These are phyloP conservation scores for Drosophila picticornis DNA, from an alignment of 2,888 invertebrate species.

Conservation along the genomic window DNA sequence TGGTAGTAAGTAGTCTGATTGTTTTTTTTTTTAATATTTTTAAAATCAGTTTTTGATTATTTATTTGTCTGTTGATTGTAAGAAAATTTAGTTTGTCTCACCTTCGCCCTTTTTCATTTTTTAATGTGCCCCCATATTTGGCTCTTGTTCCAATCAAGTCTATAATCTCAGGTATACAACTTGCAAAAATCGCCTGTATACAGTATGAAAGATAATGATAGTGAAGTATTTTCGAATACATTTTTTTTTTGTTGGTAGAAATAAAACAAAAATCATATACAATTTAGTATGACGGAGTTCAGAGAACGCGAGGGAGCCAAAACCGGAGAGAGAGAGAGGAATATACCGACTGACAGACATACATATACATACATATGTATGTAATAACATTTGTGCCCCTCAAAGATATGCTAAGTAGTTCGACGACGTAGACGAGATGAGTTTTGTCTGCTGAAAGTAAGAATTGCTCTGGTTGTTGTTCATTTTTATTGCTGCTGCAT, in stretches of 20 bases:
- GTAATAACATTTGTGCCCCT: slow-evolving; percentile 21
- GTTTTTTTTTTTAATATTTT: slow-evolving; percentile 49
- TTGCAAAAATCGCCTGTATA: slow-evolving; percentile 99
- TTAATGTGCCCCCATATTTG: slow-evolving; percentile 99
- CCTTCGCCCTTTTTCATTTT: slow-evolving; percentile 99
- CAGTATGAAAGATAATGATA: slow-evolving; percentile 84
- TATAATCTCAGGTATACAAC: slow-evolving; percentile 99
- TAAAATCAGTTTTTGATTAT: slow-evolving; percentile 64
- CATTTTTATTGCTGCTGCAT: slow-evolving; percentile 32
- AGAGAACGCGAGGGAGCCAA: slow-evolving; percentile 30
- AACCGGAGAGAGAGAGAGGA: slow-evolving; percentile 25
- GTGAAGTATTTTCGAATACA: slow-evolving; percentile 78
- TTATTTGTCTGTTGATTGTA: slow-evolving; percentile 72
- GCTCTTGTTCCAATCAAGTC: slow-evolving; percentile 99
- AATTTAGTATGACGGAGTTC: slow-evolving; percentile 44
- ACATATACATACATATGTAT: slow-evolving; percentile 15
- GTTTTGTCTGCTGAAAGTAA: slow-evolving; percentile 29
- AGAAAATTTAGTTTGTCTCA: slow-evolving; percentile 87
- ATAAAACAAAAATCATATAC: slow-evolving; percentile 54
- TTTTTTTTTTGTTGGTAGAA: slow-evolving; percentile 54
- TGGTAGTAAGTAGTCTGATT: slow-evolving; percentile 65
- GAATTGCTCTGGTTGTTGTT: slow-evolving; percentile 32
- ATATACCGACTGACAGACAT: slow-evolving; percentile 18
- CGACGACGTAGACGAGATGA: slow-evolving; percentile 28
- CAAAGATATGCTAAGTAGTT: slow-evolving; percentile 22